phyloP scores from a whole-genome alignment of 2,888 invertebrate species.

The Germaria angustata region DNA sequence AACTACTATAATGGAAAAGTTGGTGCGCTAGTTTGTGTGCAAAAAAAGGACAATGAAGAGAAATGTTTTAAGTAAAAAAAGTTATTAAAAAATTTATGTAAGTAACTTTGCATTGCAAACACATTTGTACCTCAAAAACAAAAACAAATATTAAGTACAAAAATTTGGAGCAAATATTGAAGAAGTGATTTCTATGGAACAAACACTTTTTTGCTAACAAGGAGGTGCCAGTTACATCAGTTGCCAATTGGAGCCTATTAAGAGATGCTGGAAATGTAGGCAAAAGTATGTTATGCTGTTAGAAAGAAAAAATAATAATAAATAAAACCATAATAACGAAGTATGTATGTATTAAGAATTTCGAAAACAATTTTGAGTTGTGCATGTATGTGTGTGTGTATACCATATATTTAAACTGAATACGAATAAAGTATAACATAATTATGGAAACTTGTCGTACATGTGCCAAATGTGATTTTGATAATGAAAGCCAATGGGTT shows the following conservation, averaged over 20 bases:
- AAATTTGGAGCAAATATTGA: neutral
- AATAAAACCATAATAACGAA: neutral
- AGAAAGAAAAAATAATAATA: neutral
- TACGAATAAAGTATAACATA: neutral
- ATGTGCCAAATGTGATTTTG: slow-evolving; percentile 77
- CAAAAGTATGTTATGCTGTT: neutral
- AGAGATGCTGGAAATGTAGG: slow-evolving; percentile 39
- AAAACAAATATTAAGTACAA: slow-evolving; percentile 18
- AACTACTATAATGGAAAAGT: neutral
- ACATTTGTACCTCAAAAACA: neutral
- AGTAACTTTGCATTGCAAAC: neutral
- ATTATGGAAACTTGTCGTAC: slow-evolving; percentile 77
- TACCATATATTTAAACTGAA: neutral
- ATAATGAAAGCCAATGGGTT: slow-evolving; percentile 74
- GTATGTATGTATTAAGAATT: neutral
- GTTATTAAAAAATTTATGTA: slow-evolving; percentile 18
- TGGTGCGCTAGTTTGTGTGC: neutral
- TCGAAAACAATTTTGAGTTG: neutral
- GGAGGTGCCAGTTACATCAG: slow-evolving; percentile 61
- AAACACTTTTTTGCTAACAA: slow-evolving; percentile 38
- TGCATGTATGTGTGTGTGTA: neutral
- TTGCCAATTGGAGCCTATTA: slow-evolving; percentile 62
- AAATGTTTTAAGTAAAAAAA: slow-evolving; percentile 24
- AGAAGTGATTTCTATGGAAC: slow-evolving; percentile 18
- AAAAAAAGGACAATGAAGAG: neutral